Evolutionary conservation across 2,888 invertebrate species (phyloP), one percentile per base, ranked within the genome.

Genomic region (Hirtodrosophila duncani): DNA sequence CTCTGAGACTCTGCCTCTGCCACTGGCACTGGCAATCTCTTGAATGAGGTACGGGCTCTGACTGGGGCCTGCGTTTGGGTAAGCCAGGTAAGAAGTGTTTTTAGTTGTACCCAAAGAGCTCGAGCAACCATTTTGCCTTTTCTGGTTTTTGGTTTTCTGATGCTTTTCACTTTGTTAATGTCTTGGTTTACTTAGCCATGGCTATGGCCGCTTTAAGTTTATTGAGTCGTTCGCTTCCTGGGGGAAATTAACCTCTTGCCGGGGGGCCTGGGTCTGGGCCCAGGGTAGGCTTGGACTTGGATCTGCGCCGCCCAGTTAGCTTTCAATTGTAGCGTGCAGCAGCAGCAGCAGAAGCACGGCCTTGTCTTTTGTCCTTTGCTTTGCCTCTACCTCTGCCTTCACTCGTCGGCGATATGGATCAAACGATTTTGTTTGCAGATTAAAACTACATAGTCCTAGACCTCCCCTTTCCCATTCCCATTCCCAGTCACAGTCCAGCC

Each of bases 361-460:
- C n/a, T n/a, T n/a, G n/a, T n/a, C n/a, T n/a, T 27, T 21, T 13
- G 10, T n/a, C 2, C 3, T 8, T 24, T 4, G 11, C 10, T 11
- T 2, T 11, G n/a, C 26, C 10, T 16, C 9, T 17, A 6, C 39
- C 34, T 29, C 6, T n/a, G n/a, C n/a, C 26, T 20, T 13, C 33
- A 13, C 27, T 50, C 44, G 37, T 24, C 46, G 49, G 53, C 50
- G 78, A 74, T 74, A 80, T 80, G 78, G 81, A 74, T 74, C 72
- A 74, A 74, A 80, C 72, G 81, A 72, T 80, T 80, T 80, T 72
- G 81, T 63, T 74, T 71, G 63, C 60, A 65, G 80, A 74, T 74
- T 77, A 77, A 68, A n/a, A 58, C 67, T 48, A 79, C 62, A 72
- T 50, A 66, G 53, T 39, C 45, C 34, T 43, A 51, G 51, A 55